Percentiles rank a stretch among this genome's conserved stretches.
Evolutionary conservation across 2,888 invertebrate genomes (phyloP).

Genomic region (Automeris io): DNA sequence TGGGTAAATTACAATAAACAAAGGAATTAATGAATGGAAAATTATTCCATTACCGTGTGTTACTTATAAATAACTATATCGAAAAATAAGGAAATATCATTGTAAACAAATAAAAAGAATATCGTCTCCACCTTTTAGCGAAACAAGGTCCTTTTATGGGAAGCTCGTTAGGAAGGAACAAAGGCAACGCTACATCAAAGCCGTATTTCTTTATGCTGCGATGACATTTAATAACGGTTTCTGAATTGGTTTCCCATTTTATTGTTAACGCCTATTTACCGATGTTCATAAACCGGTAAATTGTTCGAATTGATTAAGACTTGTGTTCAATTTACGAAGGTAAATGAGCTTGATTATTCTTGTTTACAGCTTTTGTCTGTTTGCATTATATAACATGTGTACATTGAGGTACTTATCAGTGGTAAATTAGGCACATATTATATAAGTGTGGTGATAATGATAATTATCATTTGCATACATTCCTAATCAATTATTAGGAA

Average conservation of each 20-base stretch:
- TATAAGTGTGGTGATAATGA: too few relatives aligned
- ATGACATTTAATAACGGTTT: slow-evolving; percentile 49
- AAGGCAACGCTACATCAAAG: slow-evolving; percentile 57
- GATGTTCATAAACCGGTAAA: slow-evolving; percentile 26
- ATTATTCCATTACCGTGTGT: too few relatives aligned
- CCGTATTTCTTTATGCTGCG: slow-evolving; percentile 45
- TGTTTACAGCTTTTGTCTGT: too few relatives aligned
- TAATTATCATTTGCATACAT: too few relatives aligned
- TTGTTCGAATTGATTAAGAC: slow-evolving; percentile 16
- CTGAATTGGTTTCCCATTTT: slow-evolving; percentile 43
- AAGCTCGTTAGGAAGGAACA: slow-evolving; percentile 59
- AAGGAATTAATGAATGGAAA: too few relatives aligned
- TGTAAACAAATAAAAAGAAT: slow-evolving; percentile 15
- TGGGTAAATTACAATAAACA: too few relatives aligned
- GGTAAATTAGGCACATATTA: too few relatives aligned
- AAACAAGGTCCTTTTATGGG: slow-evolving; percentile 33
- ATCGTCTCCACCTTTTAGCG: slow-evolving; percentile 36
- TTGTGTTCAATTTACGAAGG: not conserved
- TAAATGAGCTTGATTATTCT: not conserved
- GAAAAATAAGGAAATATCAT: not conserved
- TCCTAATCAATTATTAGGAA: too few relatives aligned
- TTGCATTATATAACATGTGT: too few relatives aligned
- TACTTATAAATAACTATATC: too few relatives aligned
- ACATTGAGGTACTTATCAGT: too few relatives aligned
- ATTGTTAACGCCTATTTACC: slow-evolving; percentile 39